Evolutionary conservation across 2,113 vertebrate genomes (phyloP).

Genomic region (Myxocyprinus asiaticus): DNA sequence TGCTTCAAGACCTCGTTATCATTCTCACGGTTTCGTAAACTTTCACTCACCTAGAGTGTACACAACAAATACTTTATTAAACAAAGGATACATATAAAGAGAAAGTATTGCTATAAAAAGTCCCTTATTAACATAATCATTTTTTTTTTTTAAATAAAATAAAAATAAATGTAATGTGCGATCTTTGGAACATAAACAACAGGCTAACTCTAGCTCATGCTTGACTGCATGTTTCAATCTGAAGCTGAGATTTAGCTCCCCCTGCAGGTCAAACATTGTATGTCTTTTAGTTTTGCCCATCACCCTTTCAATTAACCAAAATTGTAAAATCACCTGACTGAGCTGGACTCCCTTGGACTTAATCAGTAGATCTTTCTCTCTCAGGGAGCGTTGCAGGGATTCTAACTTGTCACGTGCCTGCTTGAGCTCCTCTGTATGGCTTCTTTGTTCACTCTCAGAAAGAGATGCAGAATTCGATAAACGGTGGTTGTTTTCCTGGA

Average conservation of each 20-base stretch:
- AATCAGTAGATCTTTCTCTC: conserved; percentile 94
- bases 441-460: conserved; percentile 79
- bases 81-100: too few relatives aligned
- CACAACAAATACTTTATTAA: not conserved
- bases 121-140: too few relatives aligned
- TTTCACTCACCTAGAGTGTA: conserved; percentile 75
- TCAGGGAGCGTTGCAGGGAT: conserved; percentile 83
- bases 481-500: conserved; percentile 91
- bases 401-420: conserved; percentile 82
- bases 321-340: conserved; percentile 66
- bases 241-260: not conserved
- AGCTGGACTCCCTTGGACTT: conserved; percentile 93
- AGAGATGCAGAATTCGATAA: conserved; percentile 82
- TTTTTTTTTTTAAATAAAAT: too few relatives aligned
- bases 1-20: conserved; percentile 95
- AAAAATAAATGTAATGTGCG: too few relatives aligned
- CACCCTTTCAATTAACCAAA: not conserved
- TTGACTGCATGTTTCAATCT: not conserved
- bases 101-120: too few relatives aligned
- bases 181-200: too few relatives aligned
- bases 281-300: too few relatives aligned
- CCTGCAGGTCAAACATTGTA: not conserved
- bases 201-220: not conserved
- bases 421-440: conserved; percentile 78
- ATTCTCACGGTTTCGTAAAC: conserved; percentile 85